Base-by-base conservation (phyloP, 1,140 invertebrate genomes). In the Lordiphosa clarofinis region DNA sequence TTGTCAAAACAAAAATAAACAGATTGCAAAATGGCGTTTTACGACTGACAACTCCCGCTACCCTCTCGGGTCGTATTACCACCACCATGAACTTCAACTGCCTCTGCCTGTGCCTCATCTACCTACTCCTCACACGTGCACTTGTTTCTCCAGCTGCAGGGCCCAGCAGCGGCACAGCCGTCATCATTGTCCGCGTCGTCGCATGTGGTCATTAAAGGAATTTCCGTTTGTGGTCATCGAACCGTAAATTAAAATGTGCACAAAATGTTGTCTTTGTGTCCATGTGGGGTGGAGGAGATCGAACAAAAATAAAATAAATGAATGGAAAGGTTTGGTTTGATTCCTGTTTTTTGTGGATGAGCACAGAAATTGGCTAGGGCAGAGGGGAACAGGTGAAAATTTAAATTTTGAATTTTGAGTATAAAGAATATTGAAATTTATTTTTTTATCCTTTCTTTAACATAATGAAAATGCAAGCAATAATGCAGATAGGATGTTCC, bases 201-300 rank as follows among this genome's bases (percentile, higher is more conserved):
- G 59, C 65, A 73, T 73, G 69, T 73, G 73, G 73, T 78, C 73
- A 78, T 78, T 78, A 78, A 78, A 78, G 73, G 71, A 78, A 74
- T 78, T 78, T 78, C 73, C 73, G 73, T 66, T 46, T 73, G 67
- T 70, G 67, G 71, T 62, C 67, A 71, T 66, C 71, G 71, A 78
- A 71, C 66, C 73, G 59, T 74, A 59, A 78, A 78, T 78, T 78
- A 66, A 76, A 73, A 70, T 70, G 67, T 65, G 66, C 61, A 69
- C 66, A 68, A 61, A 63, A 35, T 36, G 40, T 43, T 62, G 19
- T 13, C 19, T 56, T 56, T 42, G 39, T 33, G 50, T 46, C 11
- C 11, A 12, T 28, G 37, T 24, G 36, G n/a, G 50, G 31, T 54
- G 28, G 28, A 8, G 28, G 28, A 31, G 28, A 7, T 31, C 28